Evolutionary conservation across 1,140 invertebrate genomes (phyloP), one percentile per base, ranked within the genome.

Genomic region (Heliconius hermathena): DNA sequence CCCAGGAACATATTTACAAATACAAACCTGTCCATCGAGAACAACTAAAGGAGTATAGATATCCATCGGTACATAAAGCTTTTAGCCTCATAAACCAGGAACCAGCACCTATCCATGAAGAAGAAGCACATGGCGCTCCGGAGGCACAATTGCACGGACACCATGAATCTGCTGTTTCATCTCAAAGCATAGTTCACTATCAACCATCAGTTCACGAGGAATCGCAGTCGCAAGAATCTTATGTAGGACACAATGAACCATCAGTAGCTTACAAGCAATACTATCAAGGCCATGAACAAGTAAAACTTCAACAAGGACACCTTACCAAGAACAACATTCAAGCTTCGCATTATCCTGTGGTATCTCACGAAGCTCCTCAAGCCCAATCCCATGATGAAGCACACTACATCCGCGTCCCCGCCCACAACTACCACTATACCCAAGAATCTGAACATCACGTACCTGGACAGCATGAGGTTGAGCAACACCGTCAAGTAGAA

Each of bases 1-100:
- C 86, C 49, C 83, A 91, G 73, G 89, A 93, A 73, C 88, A 90
- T 71, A 82, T 80, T 29, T 92, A 93, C 71, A 86, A 83, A 33
- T 81, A 89, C 9, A 90, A 88, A 74, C 83, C 86, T 73, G 79
- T 84, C 33, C 87, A 88, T 18, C 88, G 85, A 71, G 89, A 90
- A 74, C 82, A 86, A 57, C 74, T 86, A 16, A 84, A 91, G 66
- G 89, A 89, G 73, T 89, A 91, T 73, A 88, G 83, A 76, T 90
- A 86, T 57, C 86, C 81, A 54, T 79, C 84, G 38, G 84, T 87
- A 29, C 85, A 87, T 73, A 79, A 80, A 38, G 72, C 81, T 71
- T 73, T 81, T 36, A 79, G 72, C 74, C 81, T 82, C 52, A 77
- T 76, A 20, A 85, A 74, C 20, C 81, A 87, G 11, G 89, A 90